A percentile compares a stretch with the other conserved stretches of the same genome.
These are phyloP conservation scores for Accipiter badius DNA, from an alignment of 2,797 vertebrate genomes.

Conservation along the genomic window DNA sequence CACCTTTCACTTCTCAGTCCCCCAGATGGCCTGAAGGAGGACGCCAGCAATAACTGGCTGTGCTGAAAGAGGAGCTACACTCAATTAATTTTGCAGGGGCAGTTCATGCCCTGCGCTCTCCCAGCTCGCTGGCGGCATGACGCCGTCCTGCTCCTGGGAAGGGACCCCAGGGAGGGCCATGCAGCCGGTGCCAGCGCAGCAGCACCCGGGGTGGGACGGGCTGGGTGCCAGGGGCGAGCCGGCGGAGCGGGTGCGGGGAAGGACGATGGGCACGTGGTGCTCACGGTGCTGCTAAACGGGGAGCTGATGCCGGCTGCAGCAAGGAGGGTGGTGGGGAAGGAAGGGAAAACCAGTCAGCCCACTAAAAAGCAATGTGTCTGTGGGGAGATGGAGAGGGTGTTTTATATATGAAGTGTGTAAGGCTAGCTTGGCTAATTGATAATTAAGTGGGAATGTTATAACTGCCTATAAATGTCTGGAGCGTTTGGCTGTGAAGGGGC, in stretches of 20 bases:
- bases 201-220: neutral
- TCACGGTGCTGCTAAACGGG: rapidly evolving
- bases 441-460: neutral
- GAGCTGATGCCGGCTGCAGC: neutral
- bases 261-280: rapidly evolving
- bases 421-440: neutral
- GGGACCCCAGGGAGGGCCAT: neutral
- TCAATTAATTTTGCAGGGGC: neutral
- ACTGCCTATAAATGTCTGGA: rapidly evolving
- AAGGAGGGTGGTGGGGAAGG: neutral
- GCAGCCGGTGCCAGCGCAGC: neutral
- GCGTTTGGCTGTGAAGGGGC: neutral
- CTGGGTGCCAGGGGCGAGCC: neutral
- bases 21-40: neutral
- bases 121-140: neutral
- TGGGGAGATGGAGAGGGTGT: neutral
- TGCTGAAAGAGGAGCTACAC: neutral
- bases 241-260: rapidly evolving
- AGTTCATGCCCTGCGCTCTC: neutral
- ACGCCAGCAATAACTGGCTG: neutral
- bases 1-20: neutral
- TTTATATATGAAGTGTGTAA: rapidly evolving
- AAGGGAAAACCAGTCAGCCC: neutral
- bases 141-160: neutral
- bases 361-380: rapidly evolving